These are phyloP conservation scores for Pseudobourletiella spinata DNA, from an alignment of 1,140 invertebrate genomes.

Conservation along the genomic window DNA sequence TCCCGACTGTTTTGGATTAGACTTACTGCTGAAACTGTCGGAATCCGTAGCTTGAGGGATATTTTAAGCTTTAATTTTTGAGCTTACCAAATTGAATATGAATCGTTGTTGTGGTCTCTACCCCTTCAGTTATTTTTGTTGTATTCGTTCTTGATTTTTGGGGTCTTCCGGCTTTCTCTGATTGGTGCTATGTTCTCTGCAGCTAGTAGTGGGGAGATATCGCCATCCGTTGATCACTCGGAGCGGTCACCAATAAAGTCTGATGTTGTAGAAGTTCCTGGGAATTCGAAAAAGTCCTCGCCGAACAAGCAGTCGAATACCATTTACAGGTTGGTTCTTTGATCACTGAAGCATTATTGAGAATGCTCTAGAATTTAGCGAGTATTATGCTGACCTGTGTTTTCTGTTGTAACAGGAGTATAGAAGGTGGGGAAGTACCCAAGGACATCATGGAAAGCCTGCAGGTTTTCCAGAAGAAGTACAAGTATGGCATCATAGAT, in stretches of 20 bases:
- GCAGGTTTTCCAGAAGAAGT: constrained; percentile 51
- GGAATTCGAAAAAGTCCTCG: constrained; percentile 1
- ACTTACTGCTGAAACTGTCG: too few species aligned
- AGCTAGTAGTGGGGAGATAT: constrained; percentile 60
- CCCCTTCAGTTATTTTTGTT: too few species aligned
- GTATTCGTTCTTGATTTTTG: too few species aligned
- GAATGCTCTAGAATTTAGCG: too few species aligned
- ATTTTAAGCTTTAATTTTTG: too few species aligned
- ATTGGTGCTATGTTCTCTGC: constrained; percentile 2
- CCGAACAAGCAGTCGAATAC: constrained; percentile 4
- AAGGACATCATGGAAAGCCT: constrained; percentile 56
- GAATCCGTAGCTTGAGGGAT: too few species aligned
- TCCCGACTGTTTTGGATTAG: too few species aligned
- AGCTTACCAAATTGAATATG: too few species aligned
- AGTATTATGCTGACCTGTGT: too few species aligned
- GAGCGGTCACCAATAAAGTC: not conserved
- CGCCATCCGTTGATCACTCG: constrained; percentile 31
- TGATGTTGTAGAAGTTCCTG: not conserved
- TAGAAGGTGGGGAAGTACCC: constrained; percentile 47
- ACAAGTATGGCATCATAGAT: constrained; percentile 77
- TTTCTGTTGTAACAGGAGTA: constrained; percentile 20
- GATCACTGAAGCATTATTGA: not conserved
- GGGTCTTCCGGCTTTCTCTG: too few species aligned
- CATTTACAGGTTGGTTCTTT: constrained; percentile 13
- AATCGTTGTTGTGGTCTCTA: too few species aligned